Base-by-base conservation (phyloP, 2,888 invertebrate genomes). In the Hybos culiciformis region DNA sequence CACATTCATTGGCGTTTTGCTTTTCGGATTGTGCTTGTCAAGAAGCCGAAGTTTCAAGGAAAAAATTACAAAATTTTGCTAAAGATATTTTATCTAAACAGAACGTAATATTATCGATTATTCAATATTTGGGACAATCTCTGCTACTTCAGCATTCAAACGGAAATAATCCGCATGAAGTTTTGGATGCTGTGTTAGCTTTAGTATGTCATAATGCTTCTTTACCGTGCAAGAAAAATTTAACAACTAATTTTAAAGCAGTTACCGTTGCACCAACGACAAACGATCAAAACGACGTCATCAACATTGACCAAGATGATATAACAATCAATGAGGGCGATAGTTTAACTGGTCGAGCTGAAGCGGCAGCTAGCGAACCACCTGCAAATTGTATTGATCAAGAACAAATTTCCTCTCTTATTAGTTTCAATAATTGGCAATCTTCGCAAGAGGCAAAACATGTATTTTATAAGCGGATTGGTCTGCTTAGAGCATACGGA, bases 201-300 rank as follows among this genome's bases (percentile, higher is more conserved):
- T 85, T 88, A 56, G 75, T 84, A 29, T 94, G 94, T 56, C 93
- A 94, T 56, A 80, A 82, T 41, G 77, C 80, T 1, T 73, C 77
- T 0, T 61, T 91, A 34, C 92, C 92, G 0, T 92, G 92, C 58
- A 70, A 61, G 3, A 57, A 55, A 34, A 36, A 20, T 4, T 17
- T 41, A 7, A 14, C 47, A 1, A 24, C 43, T 6, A 53, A 54
- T 44, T 19, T 44, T 0, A 44, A 43, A 51, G 47, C 39, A 40
- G 33, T 31, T 26, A 41, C 14, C 34, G 50, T 48, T 36, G 56
- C 53, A 9, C 39, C 53, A 19, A 50, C 54, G 4, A 50, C 51
- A n/a, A 53, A 58, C 40, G 66, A 66, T 20, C 49, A 59, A 9
- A 59, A 59, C 44, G 66, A 66, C 52, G 62, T 66, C n/a, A 66